Evolutionary conservation across 2,113 vertebrate genomes (phyloP).

Genomic region (Craseonycteris thonglongyai): DNA sequence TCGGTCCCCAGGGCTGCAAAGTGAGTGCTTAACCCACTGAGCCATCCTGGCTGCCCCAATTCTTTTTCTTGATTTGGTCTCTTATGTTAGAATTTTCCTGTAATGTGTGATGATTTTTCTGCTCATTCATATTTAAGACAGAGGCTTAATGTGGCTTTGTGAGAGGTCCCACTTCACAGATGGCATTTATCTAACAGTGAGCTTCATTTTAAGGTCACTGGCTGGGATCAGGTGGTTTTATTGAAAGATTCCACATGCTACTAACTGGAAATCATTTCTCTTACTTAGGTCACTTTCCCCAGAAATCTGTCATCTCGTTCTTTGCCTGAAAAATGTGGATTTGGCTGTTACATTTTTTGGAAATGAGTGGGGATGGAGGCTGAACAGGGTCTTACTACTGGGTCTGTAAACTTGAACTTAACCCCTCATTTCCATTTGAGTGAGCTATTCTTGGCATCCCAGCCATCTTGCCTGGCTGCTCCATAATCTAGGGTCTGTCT

Average conservation of each 20-base stretch:
- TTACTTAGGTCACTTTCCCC: background rate
- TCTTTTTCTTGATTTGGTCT: background rate
- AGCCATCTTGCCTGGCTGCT: background rate
- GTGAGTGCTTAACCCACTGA: no score
- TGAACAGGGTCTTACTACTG: background rate
- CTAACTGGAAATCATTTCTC: background rate
- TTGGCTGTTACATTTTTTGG: background rate
- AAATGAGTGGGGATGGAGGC: background rate
- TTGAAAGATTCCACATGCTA: background rate
- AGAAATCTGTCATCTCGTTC: background rate
- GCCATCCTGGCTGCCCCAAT: no score
- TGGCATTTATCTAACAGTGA: background rate
- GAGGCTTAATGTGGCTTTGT: no score
- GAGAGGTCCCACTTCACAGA: no score
- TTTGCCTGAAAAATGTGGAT: background rate
- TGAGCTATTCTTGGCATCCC: background rate
- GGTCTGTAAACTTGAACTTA: background rate
- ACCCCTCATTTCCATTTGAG: background rate
- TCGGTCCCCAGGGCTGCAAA: no score
- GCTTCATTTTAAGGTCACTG: background rate
- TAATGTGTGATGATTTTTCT: background rate
- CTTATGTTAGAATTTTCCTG: background rate
- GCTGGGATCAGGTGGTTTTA: background rate
- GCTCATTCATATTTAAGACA: background rate
- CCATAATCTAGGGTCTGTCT: background rate